Evolutionary conservation across 2,888 invertebrate species (phyloP).

Genomic region (Drosophila setosimentum): DNA sequence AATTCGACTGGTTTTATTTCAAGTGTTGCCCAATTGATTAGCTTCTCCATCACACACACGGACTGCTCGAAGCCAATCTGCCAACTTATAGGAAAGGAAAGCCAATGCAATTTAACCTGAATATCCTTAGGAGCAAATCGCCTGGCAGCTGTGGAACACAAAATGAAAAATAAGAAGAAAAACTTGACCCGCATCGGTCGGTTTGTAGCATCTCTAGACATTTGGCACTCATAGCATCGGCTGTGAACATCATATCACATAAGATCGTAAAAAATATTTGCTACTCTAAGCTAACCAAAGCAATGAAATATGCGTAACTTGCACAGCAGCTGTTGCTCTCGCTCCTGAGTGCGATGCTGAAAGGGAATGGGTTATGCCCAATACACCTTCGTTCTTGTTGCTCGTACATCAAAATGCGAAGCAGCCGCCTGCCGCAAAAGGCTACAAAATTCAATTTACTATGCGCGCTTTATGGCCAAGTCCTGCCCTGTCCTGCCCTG

Average conservation of each 20-base stretch:
- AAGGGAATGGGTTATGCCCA: background rate
- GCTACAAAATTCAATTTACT: conserved; percentile 79
- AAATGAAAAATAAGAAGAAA: background rate
- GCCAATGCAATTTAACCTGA: conserved; percentile 65
- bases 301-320: conserved; percentile 48
- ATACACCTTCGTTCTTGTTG: conserved; percentile 37
- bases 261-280: conserved; percentile 40
- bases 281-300: conserved; percentile 3
- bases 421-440: conserved; percentile 69
- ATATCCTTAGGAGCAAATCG: conserved; percentile 47
- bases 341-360: background rate
- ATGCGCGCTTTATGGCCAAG: conserved; percentile 77
- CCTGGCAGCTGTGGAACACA: conserved; percentile 16
- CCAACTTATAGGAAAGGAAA: conserved; percentile 12
- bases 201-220: conserved; percentile 29
- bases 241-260: conserved; percentile 29
- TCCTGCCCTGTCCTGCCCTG: conserved; percentile 38
- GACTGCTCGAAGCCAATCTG: background rate
- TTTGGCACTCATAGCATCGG: conserved; percentile 33
- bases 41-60: conserved; percentile 14
- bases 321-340: conserved; percentile 2
- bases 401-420: conserved; percentile 61
- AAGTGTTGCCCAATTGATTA: conserved; percentile 25
- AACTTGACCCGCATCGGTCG: conserved; percentile 2
- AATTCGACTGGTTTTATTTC: conserved; percentile 32